Percentiles rank a stretch among this genome's conserved stretches.
Conservation (phyloP, 2,113 vertebrate genomes). For the Pangasianodon gigas region DNA sequence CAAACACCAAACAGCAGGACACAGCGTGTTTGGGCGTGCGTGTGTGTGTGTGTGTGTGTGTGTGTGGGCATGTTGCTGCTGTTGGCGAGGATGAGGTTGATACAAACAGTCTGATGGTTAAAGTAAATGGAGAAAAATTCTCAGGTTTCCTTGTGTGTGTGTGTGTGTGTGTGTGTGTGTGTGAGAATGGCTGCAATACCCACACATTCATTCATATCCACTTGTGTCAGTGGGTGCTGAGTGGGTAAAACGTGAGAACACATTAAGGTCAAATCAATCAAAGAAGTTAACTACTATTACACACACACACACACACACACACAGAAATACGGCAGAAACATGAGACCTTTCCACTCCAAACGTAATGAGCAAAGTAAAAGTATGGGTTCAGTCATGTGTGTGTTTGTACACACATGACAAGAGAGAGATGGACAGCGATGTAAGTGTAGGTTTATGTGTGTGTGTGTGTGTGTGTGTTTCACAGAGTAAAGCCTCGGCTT, state of each 20-base stretch:
- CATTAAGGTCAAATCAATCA: constrained; percentile 6
- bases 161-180: constrained; percentile 23
- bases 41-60: not conserved
- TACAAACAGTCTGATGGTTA: constrained; percentile 5
- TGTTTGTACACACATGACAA: not conserved
- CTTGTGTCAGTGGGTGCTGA: constrained; percentile 7
- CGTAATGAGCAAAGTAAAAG: not conserved
- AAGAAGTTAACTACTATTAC: not conserved
- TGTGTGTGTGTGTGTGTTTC: not conserved
- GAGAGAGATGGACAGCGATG: not conserved
- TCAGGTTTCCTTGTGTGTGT: constrained; percentile 13
- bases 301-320: not conserved
- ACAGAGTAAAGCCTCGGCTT: constrained; percentile 37
- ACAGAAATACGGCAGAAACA: not conserved
- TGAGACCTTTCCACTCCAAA: not conserved
- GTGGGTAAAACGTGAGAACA: constrained; percentile 13
- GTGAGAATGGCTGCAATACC: not conserved
- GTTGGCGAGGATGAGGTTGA: not conserved
- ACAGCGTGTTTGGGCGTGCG: not conserved
- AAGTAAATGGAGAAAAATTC: constrained; percentile 14
- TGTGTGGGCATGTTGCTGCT: not conserved
- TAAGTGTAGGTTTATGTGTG: not conserved
- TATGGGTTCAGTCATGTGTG: not conserved
- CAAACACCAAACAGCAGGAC: not conserved
- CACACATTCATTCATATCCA: constrained; percentile 29